Evolutionary conservation across 23 tunicate genomes (phyloP).

Genomic region (Styela clava): DNA sequence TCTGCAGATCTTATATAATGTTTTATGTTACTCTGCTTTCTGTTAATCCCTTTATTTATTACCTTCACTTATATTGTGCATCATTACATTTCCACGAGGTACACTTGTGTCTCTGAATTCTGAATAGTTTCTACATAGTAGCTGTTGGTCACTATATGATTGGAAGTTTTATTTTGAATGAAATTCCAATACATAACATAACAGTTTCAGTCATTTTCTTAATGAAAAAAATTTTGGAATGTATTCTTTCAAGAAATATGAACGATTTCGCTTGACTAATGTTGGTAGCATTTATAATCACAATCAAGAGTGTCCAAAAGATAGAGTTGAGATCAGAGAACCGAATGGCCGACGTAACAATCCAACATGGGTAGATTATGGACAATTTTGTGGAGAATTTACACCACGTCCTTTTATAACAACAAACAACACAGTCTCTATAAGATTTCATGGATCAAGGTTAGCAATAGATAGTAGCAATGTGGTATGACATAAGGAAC

Average conservation of each 20-base stretch:
- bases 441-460: constrained; percentile 12
- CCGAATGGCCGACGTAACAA: not conserved
- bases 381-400: constrained; percentile 35
- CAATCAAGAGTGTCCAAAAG: constrained; percentile 31
- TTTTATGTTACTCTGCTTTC: too few species aligned
- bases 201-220: too few species aligned
- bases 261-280: constrained; percentile 28
- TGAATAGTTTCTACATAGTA: too few species aligned
- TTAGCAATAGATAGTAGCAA: not conserved
- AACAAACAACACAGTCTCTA: constrained; percentile 28
- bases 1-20: too few species aligned
- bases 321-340: constrained; percentile 5
- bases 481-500: not conserved
- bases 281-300: constrained; percentile 30
- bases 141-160: too few species aligned
- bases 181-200: too few species aligned
- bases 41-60: too few species aligned
- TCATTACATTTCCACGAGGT: too few species aligned
- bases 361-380: constrained; percentile 21
- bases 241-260: not conserved
- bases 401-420: constrained; percentile 35
- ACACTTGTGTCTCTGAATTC: too few species aligned
- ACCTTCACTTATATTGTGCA: too few species aligned
- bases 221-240: too few species aligned
- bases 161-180: too few species aligned